A percentile compares a stretch with the other conserved stretches of the same genome.
phyloP scores from a whole-genome alignment of 2,797 vertebrate genomes.

The Helostoma temminkii region DNA sequence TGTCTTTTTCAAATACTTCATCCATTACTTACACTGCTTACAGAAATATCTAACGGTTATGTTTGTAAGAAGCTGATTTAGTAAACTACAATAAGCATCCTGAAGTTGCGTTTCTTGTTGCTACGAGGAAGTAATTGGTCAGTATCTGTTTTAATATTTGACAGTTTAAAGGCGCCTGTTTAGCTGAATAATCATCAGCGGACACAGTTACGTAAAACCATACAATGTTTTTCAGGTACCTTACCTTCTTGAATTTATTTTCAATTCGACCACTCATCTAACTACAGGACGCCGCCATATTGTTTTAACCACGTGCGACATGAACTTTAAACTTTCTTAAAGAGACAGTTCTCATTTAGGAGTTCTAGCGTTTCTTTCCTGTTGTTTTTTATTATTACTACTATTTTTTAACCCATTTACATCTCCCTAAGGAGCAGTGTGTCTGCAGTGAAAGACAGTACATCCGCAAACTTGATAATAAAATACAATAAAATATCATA shows the following conservation, averaged over 20 bases:
- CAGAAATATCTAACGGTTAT: accelerated
- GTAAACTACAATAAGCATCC: neutral
- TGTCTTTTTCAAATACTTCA: neutral
- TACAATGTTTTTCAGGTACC: neutral
- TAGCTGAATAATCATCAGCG: too few species aligned
- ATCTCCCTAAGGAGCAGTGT: too few species aligned
- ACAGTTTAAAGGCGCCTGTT: accelerated
- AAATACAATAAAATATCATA: too few species aligned
- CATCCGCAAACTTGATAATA: too few species aligned
- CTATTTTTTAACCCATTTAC: too few species aligned
- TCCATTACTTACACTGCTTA: too few species aligned
- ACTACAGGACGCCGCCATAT: slow-evolving; percentile 62
- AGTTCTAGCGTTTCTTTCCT: too few species aligned
- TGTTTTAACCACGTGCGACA: slow-evolving; percentile 66
- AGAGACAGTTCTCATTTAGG: slow-evolving; percentile 61
- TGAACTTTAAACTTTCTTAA: slow-evolving; percentile 70
- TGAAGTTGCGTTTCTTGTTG: accelerated
- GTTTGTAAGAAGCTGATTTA: too few species aligned
- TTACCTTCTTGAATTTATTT: slow-evolving; percentile 39
- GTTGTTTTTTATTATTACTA: too few species aligned
- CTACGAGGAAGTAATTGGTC: neutral
- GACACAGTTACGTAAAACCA: accelerated
- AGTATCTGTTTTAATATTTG: neutral
- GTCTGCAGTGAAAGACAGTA: too few species aligned
- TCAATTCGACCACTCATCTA: neutral